phyloP scores from a whole-genome alignment of 2,113 vertebrate species.

The Coreoperca whiteheadi region DNA sequence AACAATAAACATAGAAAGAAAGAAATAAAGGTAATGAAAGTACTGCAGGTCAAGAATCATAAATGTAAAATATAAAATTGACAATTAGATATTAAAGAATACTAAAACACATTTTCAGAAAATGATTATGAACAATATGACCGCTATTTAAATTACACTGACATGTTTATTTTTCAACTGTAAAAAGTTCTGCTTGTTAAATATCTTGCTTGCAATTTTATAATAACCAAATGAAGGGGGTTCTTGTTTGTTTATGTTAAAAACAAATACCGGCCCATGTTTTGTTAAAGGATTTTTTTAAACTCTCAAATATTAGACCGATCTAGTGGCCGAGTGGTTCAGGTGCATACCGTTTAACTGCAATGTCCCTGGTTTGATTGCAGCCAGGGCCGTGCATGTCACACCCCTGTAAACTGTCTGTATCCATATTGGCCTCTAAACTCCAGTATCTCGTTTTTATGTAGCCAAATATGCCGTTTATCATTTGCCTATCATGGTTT shows the following conservation, averaged over 20 bases:
- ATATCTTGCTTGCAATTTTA: not conserved
- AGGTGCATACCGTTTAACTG: too few species aligned
- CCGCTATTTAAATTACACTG: too few species aligned
- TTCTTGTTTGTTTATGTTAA: not conserved
- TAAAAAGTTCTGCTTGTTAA: not conserved
- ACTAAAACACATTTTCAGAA: too few species aligned
- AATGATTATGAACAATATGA: too few species aligned
- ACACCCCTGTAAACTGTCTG: too few species aligned
- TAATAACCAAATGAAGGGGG: not conserved
- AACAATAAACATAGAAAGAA: too few species aligned
- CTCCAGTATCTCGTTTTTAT: not conserved
- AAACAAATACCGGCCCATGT: not conserved
- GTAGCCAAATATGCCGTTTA: not conserved
- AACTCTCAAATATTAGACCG: not conserved
- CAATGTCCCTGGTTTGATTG: too few species aligned
- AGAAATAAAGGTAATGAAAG: too few species aligned
- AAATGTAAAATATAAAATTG: too few species aligned
- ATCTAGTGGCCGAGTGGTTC: not conserved
- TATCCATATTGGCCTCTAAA: not conserved
- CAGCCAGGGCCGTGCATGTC: too few species aligned
- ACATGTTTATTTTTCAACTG: not conserved
- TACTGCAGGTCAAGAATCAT: too few species aligned
- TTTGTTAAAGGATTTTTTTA: not conserved
- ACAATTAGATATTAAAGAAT: too few species aligned
- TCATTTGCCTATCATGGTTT: not conserved